Evolutionary conservation across 2,888 invertebrate genomes (phyloP), one percentile per base, ranked within the genome.

Genomic region (Odontomyia ornata): DNA sequence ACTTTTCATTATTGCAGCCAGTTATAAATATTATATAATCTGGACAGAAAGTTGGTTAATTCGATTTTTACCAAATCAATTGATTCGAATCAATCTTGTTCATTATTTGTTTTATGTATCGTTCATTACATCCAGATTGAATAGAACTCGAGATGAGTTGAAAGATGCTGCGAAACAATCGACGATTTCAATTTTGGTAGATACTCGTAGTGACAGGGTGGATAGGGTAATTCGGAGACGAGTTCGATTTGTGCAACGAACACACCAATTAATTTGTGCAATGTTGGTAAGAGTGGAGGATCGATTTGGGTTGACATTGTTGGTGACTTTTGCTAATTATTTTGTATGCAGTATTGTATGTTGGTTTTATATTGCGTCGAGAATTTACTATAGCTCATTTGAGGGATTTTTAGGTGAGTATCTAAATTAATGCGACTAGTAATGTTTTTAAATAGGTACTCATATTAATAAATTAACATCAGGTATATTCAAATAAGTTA

Each of bases 1-100:
- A 76, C 4, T 76, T 7, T 76, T 76, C 15, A 69, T 76, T 25
- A 76, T 76, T n/a, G 76, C 60, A 1, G 76, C 76, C n/a, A 60
- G 30, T 11, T 76, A 69, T 18, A 56, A 71, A 21, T 1, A 1
- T 3, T 28, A 25, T 43, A 4, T 5, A 7, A 2, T 27, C 3
- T 76, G 69, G 69, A 60, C 76, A 9, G 60, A 21, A 18, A 23
- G 15, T 13, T 76, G 76, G 76, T 18, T 76, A 3, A 60, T 76
- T 23, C 69, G 69, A 7, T 71, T 76, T 2, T 71, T 18, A 4
- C 25, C 76, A 23, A 57, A 60, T 57, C 76, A 76, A 71, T 57
- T 76, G 13, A 76, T 76, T 43, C 76, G 76, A 60, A 36, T 76
- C 4, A 69, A 28, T 46, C 5, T 76, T 1, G 23, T 43, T 15